Base-by-base conservation (phyloP, 2,888 invertebrate species). In the Spicauda simplicius region DNA sequence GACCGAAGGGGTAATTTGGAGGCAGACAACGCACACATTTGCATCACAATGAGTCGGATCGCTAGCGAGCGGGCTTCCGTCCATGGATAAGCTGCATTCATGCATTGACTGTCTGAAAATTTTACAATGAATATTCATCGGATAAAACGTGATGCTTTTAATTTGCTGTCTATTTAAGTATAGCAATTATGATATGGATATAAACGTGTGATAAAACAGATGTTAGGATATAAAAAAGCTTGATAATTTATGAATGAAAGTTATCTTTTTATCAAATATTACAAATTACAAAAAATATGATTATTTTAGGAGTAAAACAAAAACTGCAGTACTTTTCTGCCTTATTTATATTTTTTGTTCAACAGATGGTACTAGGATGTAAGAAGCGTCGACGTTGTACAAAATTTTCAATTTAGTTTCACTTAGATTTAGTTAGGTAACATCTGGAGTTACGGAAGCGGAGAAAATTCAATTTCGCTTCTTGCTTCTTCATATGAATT, bases 1-100 rank as follows among this genome's bases (percentile, higher is more conserved):
- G 93, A 90, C 92, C 91, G 89, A 87, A 88, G 86, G 90, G 90
- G 87, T 88, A 90, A 91, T 93, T 93, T 89, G 86, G 84, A 93
- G 85, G 91, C 93, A 93, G 93, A 92, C 93, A 90, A 86, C 90
- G 90, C 80, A 86, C 87, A 77, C 86, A 92, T 92, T 92, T 92
- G 91, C 93, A 93, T 93, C 79, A 92, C 89, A 93, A 93, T 90
- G 88, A 83, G 75, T 84, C 82, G 25, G 87, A 88, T 88, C 87
- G 85, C 82, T 76, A 72, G 25, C 25, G 25, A 5, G 73, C 70
- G 76, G 74, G 90, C 80, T 91, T 91, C 91, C 90, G 89, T 84
- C 80, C 81, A 74, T 78, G 90, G 90, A 88, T 88, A 87, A 87
- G 84, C 87, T 81, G 79, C 84, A 82, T 74, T 61, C 64, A 69